Base-by-base conservation (phyloP, 2,113 vertebrate species). In the Pterocles orientalis region DNA sequence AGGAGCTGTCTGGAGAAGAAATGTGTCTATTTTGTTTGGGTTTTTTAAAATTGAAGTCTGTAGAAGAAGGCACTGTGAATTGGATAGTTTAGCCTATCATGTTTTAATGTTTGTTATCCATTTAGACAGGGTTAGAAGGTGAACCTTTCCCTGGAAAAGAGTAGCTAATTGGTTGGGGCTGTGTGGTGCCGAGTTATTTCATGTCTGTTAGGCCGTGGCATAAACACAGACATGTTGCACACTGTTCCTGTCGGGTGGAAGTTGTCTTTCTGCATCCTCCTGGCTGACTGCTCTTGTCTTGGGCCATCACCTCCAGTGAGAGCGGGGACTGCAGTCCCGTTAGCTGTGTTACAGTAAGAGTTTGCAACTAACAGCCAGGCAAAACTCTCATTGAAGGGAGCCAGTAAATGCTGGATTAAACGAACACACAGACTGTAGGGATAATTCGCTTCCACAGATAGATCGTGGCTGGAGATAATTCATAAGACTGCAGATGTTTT, bases 291-390 rank as follows among this genome's bases (percentile, higher is more conserved):
- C 19, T 2, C 0, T 25, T n/a, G 19, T 62, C 25, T 54, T 34
- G 31, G 26, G 8, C 31, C 1, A 2, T n/a, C 50, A 19, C 26
- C 24, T 78, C 20, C 60, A 8, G 23, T 0, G 0, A 54, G n/a
- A 36, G 45, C 3, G 0, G n/a, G 41, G 19, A 18, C 51, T 33
- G 45, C 51, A 31, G 34, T 36, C 31, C 24, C 2, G 0, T 66
- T 48, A 82, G 51, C 39, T 0, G 0, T 43, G 17, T 65, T 57
- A 39, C 34, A 34, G 14, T 16, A 9, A 60, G 48, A 41, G 17
- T 45, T 56, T 45, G 25, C 71, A 64, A 14, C 64, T 43, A 43
- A 47, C 53, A 53, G 5, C 18, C 28, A 6, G 34, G 28, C 9
- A 77, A 77, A 89, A 51, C 17, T 62, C 29, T 45, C 18, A 39